These are phyloP conservation scores for Branchellion lobata DNA, from an alignment of 2,888 invertebrate species.

Conservation along the genomic window DNA sequence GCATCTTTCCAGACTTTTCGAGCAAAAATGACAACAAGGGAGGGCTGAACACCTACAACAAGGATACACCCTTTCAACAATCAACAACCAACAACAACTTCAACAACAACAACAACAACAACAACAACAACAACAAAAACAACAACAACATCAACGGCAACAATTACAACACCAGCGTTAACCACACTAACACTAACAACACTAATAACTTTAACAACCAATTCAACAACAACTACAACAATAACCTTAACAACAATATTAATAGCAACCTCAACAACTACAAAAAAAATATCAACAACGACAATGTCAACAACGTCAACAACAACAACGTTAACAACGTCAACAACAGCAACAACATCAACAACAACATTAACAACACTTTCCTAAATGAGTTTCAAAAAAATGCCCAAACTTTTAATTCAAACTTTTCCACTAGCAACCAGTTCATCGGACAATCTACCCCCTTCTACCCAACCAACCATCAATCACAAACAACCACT, in stretches of 20 bases:
- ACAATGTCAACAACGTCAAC: neutral
- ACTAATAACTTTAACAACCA: neutral
- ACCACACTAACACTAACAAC: neutral
- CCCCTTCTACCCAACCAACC: neutral
- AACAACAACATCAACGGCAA: neutral
- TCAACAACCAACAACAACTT: too few relatives aligned
- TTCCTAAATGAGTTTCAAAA: neutral
- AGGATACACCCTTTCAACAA: neutral
- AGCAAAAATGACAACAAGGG: too few relatives aligned
- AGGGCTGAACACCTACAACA: neutral
- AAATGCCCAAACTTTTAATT: neutral
- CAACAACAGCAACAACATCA: neutral
- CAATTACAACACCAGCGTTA: neutral
- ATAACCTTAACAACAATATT: neutral
- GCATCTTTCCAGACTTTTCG: too few relatives aligned
- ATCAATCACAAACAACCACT: neutral
- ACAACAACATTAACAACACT: neutral
- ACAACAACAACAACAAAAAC: conserved; percentile 33
- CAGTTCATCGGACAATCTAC: neutral
- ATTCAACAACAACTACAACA: neutral
- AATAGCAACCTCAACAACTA: too few relatives aligned
- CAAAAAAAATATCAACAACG: too few relatives aligned
- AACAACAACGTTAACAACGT: neutral
- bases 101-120: neutral
- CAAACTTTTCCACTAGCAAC: neutral